Evolutionary conservation across 2,797 vertebrate genomes (phyloP).

Genomic region (Pipistrellus pygmaeus): DNA sequence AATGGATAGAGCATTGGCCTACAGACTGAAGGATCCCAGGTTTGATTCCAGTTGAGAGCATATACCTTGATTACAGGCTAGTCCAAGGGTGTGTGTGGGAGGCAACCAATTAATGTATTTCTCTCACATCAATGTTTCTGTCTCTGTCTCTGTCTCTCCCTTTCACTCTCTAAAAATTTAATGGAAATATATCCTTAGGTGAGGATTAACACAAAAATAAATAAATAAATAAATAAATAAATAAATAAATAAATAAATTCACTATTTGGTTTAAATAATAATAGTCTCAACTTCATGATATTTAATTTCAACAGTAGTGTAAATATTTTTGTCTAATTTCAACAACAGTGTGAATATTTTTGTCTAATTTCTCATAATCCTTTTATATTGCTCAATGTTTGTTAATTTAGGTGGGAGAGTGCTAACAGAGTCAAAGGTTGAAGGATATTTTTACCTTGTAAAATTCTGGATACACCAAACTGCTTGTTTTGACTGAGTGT

Average conservation of each 20-base stretch:
- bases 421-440: background rate
- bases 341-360: conserved; percentile 53
- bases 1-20: too few relatives aligned
- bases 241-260: background rate
- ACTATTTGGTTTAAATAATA: conserved; percentile 8
- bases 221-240: background rate
- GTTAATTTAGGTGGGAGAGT: background rate
- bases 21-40: too few relatives aligned
- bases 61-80: too few relatives aligned
- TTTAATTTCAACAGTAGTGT: conserved; percentile 54
- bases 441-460: background rate
- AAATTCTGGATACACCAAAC: conserved; percentile 25
- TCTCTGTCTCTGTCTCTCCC: too few relatives aligned
- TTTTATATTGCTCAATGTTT: background rate
- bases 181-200: too few relatives aligned
- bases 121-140: too few relatives aligned
- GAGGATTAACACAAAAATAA: too few relatives aligned
- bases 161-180: too few relatives aligned
- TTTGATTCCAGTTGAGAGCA: too few relatives aligned
- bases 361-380: background rate
- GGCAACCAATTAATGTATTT: too few relatives aligned
- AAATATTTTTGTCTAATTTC: conserved; percentile 46
- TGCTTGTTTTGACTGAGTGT: background rate
- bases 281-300: background rate
- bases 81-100: too few relatives aligned